Conservation (phyloP, 2,797 vertebrate genomes). For the Sebastes paucispinis region DNA sequence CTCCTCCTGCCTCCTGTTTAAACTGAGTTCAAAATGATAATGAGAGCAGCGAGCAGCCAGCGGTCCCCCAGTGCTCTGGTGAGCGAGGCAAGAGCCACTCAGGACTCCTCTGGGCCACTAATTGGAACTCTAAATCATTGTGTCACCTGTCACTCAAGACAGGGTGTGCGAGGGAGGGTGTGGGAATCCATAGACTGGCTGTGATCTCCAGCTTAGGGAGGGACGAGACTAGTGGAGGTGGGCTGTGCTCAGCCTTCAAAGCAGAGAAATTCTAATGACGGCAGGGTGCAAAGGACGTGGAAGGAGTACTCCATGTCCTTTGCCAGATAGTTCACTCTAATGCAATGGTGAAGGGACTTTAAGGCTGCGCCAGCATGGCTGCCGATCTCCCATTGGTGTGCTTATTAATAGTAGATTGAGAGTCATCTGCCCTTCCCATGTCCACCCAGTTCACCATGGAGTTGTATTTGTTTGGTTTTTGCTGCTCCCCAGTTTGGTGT, state of each 20-base stretch:
- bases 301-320: conserved; percentile 63
- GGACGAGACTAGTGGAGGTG: conserved; percentile 42
- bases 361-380: conserved; percentile 41
- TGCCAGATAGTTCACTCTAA: conserved; percentile 56
- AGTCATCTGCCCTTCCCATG: conserved; percentile 1
- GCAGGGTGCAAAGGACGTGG: conserved; percentile 62
- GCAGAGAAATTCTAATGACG: conserved; percentile 69
- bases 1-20: conserved; percentile 82
- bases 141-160: conserved; percentile 82
- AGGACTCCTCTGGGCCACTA: conserved; percentile 78
- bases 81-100: conserved; percentile 70
- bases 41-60: conserved; percentile 80
- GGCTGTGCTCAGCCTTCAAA: conserved; percentile 71
- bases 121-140: conserved; percentile 87
- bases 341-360: conserved; percentile 46
- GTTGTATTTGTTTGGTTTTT: conserved; percentile 32
- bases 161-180: conserved; percentile 39
- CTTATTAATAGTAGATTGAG: conserved; percentile 64
- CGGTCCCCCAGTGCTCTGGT: conserved; percentile 81
- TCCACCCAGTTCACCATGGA: conserved; percentile 1
- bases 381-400: conserved; percentile 40
- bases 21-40: conserved; percentile 93
- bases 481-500: not conserved
- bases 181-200: conserved; percentile 61
- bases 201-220: conserved; percentile 70